Conservation (phyloP, 2,113 vertebrate species). For the Pteronura brasiliensis region DNA sequence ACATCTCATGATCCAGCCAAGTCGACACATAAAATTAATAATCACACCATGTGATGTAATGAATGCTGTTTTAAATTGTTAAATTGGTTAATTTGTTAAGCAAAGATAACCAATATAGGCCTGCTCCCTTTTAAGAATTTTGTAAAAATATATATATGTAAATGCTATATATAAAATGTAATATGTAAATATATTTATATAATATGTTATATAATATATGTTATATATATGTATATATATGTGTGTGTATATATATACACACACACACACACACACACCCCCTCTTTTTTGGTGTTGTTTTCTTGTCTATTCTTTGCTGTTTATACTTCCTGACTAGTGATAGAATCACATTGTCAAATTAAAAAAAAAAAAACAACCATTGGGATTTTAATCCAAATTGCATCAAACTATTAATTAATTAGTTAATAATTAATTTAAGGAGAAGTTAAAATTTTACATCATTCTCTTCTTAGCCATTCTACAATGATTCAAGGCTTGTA, state of each 20-base stretch:
- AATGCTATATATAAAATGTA: not conserved
- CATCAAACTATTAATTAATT: not conserved
- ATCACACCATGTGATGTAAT: not conserved
- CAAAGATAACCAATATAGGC: not conserved
- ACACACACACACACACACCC: too few relatives aligned
- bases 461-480: not conserved
- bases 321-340: not conserved
- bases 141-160: not conserved
- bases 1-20: not conserved
- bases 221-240: not conserved
- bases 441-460: not conserved
- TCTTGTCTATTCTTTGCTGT: not conserved
- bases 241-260: not conserved
- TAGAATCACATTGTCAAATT: not conserved
- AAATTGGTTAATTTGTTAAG: not conserved
- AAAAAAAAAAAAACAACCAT: not conserved
- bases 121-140: not conserved
- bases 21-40: not conserved
- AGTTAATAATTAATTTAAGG: not conserved
- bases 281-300: not conserved
- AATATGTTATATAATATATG: not conserved
- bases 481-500: not conserved
- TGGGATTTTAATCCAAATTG: not conserved
- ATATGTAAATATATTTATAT: too few relatives aligned
- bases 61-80: not conserved